Conservation (phyloP, 2,888 invertebrate species). For the Amphiduros pacificus region DNA sequence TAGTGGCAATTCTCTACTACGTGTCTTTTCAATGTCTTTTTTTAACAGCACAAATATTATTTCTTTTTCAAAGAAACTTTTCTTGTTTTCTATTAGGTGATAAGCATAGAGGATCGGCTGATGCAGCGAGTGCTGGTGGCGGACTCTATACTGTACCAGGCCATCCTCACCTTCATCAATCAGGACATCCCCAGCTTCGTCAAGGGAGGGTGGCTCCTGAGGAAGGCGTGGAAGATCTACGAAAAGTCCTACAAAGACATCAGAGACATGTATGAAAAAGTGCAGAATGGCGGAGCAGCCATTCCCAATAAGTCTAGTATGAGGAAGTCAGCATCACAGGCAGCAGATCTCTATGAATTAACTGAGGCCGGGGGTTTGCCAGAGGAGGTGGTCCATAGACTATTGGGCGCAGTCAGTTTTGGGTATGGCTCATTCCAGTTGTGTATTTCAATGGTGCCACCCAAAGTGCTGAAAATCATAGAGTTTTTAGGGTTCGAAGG, state of each 20-base stretch:
- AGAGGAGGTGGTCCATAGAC: conserved; percentile 63
- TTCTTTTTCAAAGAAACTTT: not conserved
- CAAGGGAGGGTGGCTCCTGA: conserved; percentile 70
- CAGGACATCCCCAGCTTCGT: conserved; percentile 69
- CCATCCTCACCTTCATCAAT: conserved; percentile 69
- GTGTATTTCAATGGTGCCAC: conserved; percentile 70
- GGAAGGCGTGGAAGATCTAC: conserved; percentile 73
- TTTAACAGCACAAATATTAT: not conserved
- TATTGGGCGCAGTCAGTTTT: conserved; percentile 72
- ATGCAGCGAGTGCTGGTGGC: conserved; percentile 71
- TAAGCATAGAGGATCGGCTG: conserved; percentile 62
- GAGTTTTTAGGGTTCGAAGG: conserved; percentile 72
- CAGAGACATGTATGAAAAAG: conserved; percentile 63
- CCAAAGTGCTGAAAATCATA: conserved; percentile 64
- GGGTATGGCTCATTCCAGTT: conserved; percentile 73
- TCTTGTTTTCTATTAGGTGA: not conserved
- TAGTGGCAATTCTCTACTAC: too few species aligned
- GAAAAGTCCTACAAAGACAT: conserved; percentile 69
- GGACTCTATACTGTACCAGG: conserved; percentile 69
- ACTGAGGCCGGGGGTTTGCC: not conserved
- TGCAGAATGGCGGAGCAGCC: not conserved
- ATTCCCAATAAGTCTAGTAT: not conserved
- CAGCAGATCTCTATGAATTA: not conserved
- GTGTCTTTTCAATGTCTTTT: too few species aligned
- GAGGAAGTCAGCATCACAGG: not conserved